phyloP scores from a whole-genome alignment of 1,140 invertebrate species.

The Nephila pilipes region DNA sequence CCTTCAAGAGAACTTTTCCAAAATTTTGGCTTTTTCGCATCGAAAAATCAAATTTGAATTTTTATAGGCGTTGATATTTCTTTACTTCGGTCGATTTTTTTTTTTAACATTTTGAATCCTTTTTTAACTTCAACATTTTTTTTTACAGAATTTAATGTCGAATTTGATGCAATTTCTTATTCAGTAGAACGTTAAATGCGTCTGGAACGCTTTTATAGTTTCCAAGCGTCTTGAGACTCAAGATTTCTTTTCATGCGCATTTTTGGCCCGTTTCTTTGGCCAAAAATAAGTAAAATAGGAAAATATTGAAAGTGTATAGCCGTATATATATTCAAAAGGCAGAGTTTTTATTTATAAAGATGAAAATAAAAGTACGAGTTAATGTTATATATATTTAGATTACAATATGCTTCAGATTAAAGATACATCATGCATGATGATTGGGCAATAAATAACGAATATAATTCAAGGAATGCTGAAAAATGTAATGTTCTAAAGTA shows the following conservation, averaged over 20 bases:
- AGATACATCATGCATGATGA: no score
- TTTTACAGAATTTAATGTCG: conserved; percentile 15
- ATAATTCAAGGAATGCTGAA: no score
- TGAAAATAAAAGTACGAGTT: no score
- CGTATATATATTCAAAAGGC: background rate
- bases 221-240: background rate
- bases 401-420: no score
- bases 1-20: conserved; percentile 28
- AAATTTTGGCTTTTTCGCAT: conserved; percentile 19
- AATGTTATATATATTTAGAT: no score
- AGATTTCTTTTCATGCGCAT: background rate
- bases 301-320: background rate
- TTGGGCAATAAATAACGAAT: no score
- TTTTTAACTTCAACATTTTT: background rate
- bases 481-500: no score
- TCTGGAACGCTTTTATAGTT: conserved; percentile 2
- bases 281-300: background rate
- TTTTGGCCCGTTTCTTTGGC: background rate
- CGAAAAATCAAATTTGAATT: conserved; percentile 66
- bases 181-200: conserved; percentile 9
- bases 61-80: conserved; percentile 51
- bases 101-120: background rate
- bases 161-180: background rate
- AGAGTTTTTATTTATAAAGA: background rate
- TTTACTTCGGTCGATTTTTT: background rate